phyloP scores from a whole-genome alignment of 1,140 invertebrate genomes.

The Ips typographus region DNA sequence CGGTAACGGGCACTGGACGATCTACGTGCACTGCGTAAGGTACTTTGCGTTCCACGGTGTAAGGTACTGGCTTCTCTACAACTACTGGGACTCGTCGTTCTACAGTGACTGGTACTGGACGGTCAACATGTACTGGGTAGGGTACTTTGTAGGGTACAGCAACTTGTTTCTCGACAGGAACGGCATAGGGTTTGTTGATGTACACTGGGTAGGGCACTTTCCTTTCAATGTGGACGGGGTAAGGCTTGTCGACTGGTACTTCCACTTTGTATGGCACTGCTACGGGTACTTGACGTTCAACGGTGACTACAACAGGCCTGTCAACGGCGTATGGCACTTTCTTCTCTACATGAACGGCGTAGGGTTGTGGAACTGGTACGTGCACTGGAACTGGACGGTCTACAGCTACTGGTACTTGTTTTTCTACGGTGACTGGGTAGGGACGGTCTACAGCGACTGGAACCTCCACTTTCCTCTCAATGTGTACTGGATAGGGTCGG shows the following conservation, averaged over 20 bases:
- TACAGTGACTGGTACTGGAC: conserved; percentile 35
- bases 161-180: conserved; percentile 33
- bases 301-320: conserved; percentile 30
- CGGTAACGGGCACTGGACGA: conserved; percentile 33
- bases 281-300: conserved; percentile 34
- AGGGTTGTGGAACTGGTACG: conserved; percentile 39
- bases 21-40: conserved; percentile 37
- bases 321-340: conserved; percentile 34
- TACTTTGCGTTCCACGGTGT: conserved; percentile 34
- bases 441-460: conserved; percentile 30
- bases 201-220: conserved; percentile 39
- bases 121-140: conserved; percentile 29
- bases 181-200: conserved; percentile 34
- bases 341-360: conserved; percentile 38
- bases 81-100: conserved; percentile 32
- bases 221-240: conserved; percentile 36
- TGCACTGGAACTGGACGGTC: conserved; percentile 35
- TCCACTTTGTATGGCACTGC: conserved; percentile 37
- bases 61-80: conserved; percentile 33
- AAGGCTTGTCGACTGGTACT: conserved; percentile 37
- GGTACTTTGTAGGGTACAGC: conserved; percentile 32
- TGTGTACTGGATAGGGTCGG: conserved; percentile 22
- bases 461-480: conserved; percentile 25
- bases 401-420: conserved; percentile 26
- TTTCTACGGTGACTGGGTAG: conserved; percentile 34